Evolutionary conservation across 1,140 invertebrate genomes (phyloP).

Genomic region (Drosophila sp.): DNA sequence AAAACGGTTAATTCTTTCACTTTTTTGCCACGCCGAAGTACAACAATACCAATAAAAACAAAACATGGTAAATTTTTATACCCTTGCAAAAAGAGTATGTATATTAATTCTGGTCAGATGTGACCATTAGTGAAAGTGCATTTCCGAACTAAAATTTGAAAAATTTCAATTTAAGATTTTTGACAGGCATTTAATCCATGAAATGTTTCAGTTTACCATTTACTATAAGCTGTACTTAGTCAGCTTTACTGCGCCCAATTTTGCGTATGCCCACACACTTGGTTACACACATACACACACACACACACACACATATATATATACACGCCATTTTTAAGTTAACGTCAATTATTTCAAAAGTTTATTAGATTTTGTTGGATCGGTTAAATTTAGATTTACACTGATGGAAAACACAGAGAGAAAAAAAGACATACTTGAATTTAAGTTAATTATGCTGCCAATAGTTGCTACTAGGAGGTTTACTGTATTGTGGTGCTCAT

Average conservation of each 20-base stretch:
- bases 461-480: slow-evolving; percentile 50
- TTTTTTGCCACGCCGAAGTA: slow-evolving; percentile 57
- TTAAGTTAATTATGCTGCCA: slow-evolving; percentile 74
- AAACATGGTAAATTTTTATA: too few relatives aligned
- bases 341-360: slow-evolving; percentile 60
- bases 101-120: too few relatives aligned
- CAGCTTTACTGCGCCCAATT: background rate
- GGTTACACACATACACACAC: background rate
- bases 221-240: background rate
- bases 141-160: too few relatives aligned
- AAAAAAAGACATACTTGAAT: slow-evolving; percentile 42
- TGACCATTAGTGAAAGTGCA: too few relatives aligned
- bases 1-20: slow-evolving; percentile 77
- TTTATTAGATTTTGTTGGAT: slow-evolving; percentile 61
- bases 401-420: slow-evolving; percentile 38
- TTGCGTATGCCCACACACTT: background rate
- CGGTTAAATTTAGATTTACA: slow-evolving; percentile 44
- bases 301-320: background rate
- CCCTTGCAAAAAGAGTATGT: too few relatives aligned
- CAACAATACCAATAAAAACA: slow-evolving; percentile 26
- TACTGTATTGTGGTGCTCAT: slow-evolving; percentile 53
- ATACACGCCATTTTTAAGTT: slow-evolving; percentile 8
- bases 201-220: background rate
- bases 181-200: too few relatives aligned
- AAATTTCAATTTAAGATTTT: too few relatives aligned